Percentiles rank a stretch among this genome's conserved stretches.
These are phyloP conservation scores for Lamellibrachia luymesi DNA, from an alignment of 1,140 invertebrate species.

Conservation along the genomic window DNA sequence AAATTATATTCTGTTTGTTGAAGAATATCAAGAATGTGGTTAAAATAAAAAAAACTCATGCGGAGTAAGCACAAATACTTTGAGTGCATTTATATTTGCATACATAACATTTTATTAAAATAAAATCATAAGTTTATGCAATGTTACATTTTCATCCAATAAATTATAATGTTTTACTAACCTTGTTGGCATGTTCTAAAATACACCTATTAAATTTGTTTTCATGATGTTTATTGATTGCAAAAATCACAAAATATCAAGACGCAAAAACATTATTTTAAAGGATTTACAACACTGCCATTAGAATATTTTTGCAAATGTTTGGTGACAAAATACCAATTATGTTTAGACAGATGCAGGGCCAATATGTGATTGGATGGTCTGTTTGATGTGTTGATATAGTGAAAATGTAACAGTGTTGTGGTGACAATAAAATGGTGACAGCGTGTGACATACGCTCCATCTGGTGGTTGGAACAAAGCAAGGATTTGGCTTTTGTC, in stretches of 20 bases:
- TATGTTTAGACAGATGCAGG: background rate
- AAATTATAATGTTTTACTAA: too few species aligned
- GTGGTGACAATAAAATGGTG: background rate
- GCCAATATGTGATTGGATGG: background rate
- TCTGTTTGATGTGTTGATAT: background rate
- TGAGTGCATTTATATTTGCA: too few species aligned
- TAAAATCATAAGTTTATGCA: too few species aligned
- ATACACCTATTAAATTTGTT: background rate
- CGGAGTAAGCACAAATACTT: too few species aligned
- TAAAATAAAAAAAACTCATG: too few species aligned
- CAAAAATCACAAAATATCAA: background rate
- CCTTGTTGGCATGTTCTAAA: background rate
- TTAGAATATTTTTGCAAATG: background rate
- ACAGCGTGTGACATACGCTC: background rate
- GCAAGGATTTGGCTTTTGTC: background rate
- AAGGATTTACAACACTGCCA: background rate
- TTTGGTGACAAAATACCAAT: background rate
- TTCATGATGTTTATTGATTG: background rate
- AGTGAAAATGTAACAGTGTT: background rate
- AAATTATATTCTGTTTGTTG: too few species aligned
- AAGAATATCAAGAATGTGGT: too few species aligned
- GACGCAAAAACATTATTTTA: background rate
- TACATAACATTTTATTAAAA: too few species aligned
- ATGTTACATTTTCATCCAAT: too few species aligned
- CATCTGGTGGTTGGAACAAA: background rate